Evolutionary conservation across 2,797 vertebrate genomes (phyloP).

Genomic region (Pagetopsis macropterus): DNA sequence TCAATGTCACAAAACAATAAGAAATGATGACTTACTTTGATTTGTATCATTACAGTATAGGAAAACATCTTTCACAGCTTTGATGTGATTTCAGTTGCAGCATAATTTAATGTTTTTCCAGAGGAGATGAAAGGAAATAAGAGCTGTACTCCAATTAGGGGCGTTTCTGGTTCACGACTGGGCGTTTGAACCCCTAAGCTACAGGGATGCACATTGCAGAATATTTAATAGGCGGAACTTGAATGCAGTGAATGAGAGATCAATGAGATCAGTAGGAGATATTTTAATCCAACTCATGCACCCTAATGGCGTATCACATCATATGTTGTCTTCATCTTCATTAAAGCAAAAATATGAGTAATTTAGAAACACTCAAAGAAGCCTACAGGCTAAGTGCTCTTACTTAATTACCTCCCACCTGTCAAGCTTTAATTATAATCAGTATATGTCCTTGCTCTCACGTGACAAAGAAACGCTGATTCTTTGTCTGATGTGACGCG

Average conservation of each 20-base stretch:
- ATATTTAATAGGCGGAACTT: not conserved
- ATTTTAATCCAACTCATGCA: conserved; percentile 10
- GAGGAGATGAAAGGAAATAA: not conserved
- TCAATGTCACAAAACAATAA: not conserved
- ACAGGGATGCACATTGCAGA: not conserved
- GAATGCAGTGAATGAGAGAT: not conserved
- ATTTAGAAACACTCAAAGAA: conserved; percentile 42
- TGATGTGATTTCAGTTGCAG: not conserved
- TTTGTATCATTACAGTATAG: not conserved
- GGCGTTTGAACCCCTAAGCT: not conserved
- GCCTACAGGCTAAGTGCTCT: conserved; percentile 36
- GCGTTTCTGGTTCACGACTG: no score
- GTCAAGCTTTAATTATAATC: conserved; percentile 34
- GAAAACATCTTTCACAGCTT: not conserved
- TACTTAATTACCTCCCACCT: conserved; percentile 55
- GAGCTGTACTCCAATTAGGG: not conserved
- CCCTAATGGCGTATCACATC: conserved; percentile 32
- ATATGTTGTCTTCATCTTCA: conserved; percentile 46
- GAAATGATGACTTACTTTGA: not conserved
- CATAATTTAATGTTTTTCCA: not conserved
- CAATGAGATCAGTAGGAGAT: conserved; percentile 5
- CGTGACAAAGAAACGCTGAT: conserved; percentile 8
- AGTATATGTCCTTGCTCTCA: conserved; percentile 6
- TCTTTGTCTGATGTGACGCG: conserved; percentile 22
- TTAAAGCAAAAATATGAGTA: conserved; percentile 49